Evolutionary conservation across 2,113 vertebrate species (phyloP).

Genomic region (Thomomys bottae): DNA sequence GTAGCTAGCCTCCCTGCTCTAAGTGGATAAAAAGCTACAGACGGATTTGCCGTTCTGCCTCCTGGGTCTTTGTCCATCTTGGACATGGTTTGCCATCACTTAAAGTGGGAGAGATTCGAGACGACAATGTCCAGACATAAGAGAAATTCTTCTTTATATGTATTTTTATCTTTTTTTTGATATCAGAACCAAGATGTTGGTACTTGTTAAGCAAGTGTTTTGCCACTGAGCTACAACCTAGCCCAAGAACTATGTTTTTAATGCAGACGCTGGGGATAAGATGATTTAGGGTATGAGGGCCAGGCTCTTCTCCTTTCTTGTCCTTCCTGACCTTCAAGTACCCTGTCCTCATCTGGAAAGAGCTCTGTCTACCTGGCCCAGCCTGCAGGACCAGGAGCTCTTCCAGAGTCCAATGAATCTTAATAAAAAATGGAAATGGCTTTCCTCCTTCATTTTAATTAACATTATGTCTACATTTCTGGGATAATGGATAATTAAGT

Average conservation of each 20-base stretch:
- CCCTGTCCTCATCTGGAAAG: conserved; percentile 19
- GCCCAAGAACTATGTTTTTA: neutral
- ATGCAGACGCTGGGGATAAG: neutral
- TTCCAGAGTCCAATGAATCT: conserved; percentile 84
- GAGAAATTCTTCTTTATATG: too few relatives aligned
- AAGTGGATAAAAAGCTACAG: neutral
- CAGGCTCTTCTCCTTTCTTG: neutral
- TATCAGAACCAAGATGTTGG: neutral
- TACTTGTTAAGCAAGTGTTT: too few relatives aligned
- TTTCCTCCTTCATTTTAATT: conserved; percentile 91
- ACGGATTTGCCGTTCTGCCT: neutral
- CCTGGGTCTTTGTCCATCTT: neutral
- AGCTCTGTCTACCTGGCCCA: conserved; percentile 83
- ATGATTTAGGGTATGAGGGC: neutral
- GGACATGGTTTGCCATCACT: neutral
- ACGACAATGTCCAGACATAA: neutral
- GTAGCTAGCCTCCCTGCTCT: accelerated
- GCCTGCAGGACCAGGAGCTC: conserved; percentile 80
- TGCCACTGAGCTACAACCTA: too few relatives aligned
- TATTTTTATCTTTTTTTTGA: too few relatives aligned
- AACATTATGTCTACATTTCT: conserved; percentile 88
- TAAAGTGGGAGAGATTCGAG: neutral
- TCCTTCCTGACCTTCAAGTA: conserved; percentile 42
- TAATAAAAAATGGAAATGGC: conserved; percentile 89
- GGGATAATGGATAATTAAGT: conserved; percentile 90